Evolutionary conservation across 2,797 vertebrate genomes (phyloP).

Genomic region (Platalea minor): DNA sequence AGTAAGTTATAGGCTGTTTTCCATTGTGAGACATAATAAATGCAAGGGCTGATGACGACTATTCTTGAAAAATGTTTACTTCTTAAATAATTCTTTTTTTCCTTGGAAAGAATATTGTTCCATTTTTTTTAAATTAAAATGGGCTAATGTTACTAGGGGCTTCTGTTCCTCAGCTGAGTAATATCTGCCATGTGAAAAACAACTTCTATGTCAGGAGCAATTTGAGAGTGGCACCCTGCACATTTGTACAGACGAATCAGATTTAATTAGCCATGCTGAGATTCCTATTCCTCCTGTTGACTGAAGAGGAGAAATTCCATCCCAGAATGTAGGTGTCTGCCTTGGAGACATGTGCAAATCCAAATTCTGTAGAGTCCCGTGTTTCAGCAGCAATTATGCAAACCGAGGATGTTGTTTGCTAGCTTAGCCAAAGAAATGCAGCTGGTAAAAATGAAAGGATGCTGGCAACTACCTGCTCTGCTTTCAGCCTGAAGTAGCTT

Average conservation of each 20-base stretch:
- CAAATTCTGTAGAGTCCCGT: background rate
- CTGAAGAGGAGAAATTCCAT: constrained; percentile 21
- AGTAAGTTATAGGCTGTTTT: background rate
- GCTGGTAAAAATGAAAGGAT: constrained; percentile 56
- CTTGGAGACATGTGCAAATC: constrained; percentile 5
- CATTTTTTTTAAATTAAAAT: background rate
- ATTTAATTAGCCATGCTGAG: constrained; percentile 33
- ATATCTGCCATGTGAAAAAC: constrained; percentile 1
- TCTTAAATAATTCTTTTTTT: background rate
- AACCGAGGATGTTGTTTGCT: background rate
- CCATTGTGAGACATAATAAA: background rate
- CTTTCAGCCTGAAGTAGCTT: constrained; percentile 42
- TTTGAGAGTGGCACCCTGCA: constrained; percentile 1
- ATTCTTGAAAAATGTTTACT: background rate
- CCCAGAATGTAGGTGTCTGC: constrained; percentile 20
- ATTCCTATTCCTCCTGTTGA: background rate
- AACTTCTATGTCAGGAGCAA: background rate
- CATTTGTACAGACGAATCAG: constrained; percentile 30
- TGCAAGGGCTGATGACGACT: fast-evolving
- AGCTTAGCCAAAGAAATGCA: constrained; percentile 47
- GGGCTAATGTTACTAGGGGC: background rate
- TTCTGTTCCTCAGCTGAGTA: background rate
- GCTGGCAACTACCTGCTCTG: constrained; percentile 50
- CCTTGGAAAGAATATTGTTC: background rate
- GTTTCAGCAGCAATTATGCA: constrained; percentile 9